phyloP scores from a whole-genome alignment of 2,888 invertebrate species.

The Napeogenes inachia region DNA sequence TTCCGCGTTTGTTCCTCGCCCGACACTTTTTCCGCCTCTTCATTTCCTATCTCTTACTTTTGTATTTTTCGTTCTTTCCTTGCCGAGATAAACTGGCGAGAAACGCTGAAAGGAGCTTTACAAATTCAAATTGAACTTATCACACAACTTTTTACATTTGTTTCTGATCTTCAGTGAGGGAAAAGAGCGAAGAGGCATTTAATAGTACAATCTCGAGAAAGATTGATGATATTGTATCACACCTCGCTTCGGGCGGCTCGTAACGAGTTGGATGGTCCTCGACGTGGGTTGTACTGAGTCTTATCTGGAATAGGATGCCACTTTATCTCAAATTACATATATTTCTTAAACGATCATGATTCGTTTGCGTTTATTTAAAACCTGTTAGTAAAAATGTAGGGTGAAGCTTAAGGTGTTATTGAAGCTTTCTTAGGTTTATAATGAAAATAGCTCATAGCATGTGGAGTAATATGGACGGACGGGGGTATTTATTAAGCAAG shows the following conservation, averaged over 20 bases:
- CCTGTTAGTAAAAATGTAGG: constrained; percentile 34
- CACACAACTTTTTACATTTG: constrained; percentile 79
- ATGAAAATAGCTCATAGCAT: background rate
- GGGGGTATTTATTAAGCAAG: constrained; percentile 58
- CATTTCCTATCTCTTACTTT: constrained; percentile 79
- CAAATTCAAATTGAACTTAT: constrained; percentile 79
- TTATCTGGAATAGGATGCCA: constrained; percentile 76
- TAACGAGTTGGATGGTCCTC: constrained; percentile 73
- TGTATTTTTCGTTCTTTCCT: constrained; percentile 75
- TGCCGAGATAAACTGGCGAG: constrained; percentile 76
- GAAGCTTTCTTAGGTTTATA: background rate
- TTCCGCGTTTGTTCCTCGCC: constrained; percentile 74
- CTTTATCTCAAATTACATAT: constrained; percentile 77
- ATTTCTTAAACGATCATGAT: constrained; percentile 70
- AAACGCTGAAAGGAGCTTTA: constrained; percentile 78
- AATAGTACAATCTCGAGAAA: constrained; percentile 77
- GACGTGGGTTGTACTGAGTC: constrained; percentile 73
- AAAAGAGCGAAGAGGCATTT: constrained; percentile 76
- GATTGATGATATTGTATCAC: constrained; percentile 79
- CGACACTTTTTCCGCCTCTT: constrained; percentile 78
- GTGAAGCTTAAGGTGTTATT: constrained; percentile 2
- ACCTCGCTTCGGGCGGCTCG: constrained; percentile 77
- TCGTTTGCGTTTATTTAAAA: constrained; percentile 52
- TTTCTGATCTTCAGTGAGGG: constrained; percentile 75
- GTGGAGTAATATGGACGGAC: constrained; percentile 3